phyloP scores from a whole-genome alignment of 2,113 vertebrate genomes.

The Pseudolaguvia tuberculata region DNA sequence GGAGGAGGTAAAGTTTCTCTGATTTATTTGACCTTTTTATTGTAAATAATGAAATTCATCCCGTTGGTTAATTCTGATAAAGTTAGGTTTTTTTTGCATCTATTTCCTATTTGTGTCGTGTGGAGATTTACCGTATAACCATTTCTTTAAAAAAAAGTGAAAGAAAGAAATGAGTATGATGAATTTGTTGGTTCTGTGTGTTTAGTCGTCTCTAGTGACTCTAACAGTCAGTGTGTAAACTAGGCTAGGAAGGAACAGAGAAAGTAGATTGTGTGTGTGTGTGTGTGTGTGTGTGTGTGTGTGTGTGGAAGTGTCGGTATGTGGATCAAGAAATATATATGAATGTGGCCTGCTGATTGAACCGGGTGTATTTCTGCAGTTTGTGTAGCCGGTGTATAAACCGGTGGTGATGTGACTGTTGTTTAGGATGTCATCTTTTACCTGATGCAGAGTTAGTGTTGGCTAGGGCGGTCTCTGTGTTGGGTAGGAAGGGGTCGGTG shows the following conservation, averaged over 20 bases:
- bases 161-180: too few species aligned
- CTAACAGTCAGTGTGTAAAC: neutral
- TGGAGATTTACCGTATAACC: too few species aligned
- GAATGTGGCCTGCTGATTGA: neutral
- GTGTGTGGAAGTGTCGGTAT: neutral
- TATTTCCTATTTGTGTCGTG: too few species aligned
- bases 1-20: too few species aligned
- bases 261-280: neutral
- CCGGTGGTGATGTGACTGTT: neutral
- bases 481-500: neutral
- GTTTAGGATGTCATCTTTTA: neutral
- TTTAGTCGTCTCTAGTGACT: too few species aligned
- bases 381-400: conserved; percentile 26
- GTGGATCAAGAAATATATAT: conserved; percentile 25
- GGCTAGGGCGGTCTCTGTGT: neutral
- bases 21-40: too few species aligned
- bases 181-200: too few species aligned
- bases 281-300: neutral
- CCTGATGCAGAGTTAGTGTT: neutral
- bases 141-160: too few species aligned
- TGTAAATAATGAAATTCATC: too few species aligned
- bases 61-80: too few species aligned
- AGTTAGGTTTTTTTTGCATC: too few species aligned
- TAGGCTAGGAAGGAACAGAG: neutral
- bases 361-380: conserved; percentile 9